Evolutionary conservation across 2,113 vertebrate genomes (phyloP).

Genomic region (Aldabrachelys gigantea): DNA sequence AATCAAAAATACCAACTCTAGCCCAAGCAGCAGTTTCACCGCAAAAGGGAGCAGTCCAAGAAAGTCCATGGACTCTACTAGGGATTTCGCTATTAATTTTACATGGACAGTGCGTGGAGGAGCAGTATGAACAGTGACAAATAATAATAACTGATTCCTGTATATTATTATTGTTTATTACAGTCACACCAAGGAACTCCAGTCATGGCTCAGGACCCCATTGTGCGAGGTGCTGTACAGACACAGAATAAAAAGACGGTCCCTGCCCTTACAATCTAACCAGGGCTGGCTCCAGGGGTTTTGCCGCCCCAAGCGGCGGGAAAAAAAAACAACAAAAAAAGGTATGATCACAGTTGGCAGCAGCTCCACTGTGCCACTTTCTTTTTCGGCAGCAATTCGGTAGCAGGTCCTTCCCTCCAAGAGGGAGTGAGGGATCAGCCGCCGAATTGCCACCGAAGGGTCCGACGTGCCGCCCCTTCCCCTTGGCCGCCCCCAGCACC

Average conservation of each 20-base stretch:
- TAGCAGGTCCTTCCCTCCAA: no score
- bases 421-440: no score
- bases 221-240: neutral
- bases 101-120: neutral
- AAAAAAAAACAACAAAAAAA: no score
- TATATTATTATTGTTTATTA: neutral
- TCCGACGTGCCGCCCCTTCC: no score
- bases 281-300: no score
- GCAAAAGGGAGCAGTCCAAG: neutral
- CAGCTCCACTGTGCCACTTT: no score
- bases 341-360: no score
- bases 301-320: no score
- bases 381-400: no score
- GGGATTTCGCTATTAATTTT: neutral
- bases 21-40: neutral
- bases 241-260: neutral
- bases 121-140: neutral
- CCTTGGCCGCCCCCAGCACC: no score
- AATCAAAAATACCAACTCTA: neutral
- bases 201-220: neutral
- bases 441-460: no score
- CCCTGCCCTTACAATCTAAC: neutral
- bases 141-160: neutral
- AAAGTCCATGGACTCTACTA: neutral
- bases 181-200: neutral